Evolutionary conservation across 2,797 vertebrate species (phyloP).

Genomic region (Rhinella marina): DNA sequence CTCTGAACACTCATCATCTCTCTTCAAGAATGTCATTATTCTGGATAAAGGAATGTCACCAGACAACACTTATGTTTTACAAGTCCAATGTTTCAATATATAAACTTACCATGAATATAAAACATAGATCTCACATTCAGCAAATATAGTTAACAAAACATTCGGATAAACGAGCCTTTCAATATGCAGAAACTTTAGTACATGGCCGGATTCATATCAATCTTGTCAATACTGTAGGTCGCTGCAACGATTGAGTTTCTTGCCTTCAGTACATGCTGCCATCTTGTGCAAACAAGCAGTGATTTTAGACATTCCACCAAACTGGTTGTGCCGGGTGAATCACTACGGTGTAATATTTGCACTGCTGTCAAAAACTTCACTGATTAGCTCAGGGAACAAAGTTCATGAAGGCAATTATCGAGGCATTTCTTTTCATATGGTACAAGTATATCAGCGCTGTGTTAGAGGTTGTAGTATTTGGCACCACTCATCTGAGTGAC

Average conservation of each 20-base stretch:
- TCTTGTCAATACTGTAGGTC: not conserved
- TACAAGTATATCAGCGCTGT: not conserved
- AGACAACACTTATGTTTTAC: not conserved
- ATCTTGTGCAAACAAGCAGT: constrained; percentile 51
- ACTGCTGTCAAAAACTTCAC: constrained; percentile 9
- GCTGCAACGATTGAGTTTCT: not conserved
- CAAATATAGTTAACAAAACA: not conserved
- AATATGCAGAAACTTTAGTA: not conserved
- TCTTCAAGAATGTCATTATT: not conserved
- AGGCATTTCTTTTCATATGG: not conserved
- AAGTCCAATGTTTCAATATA: not conserved
- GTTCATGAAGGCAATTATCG: constrained; percentile 37
- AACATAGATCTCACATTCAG: not conserved
- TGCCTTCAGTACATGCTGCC: constrained; percentile 45
- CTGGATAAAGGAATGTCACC: not conserved
- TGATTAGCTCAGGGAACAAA: constrained; percentile 36
- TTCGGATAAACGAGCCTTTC: not conserved
- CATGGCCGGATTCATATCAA: not conserved
- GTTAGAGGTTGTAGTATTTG: not conserved
- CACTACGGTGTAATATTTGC: constrained; percentile 40
- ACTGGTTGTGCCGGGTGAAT: constrained; percentile 49
- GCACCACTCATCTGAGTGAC: not conserved
- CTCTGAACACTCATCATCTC: too few relatives aligned
- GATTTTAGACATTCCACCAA: constrained; percentile 55
- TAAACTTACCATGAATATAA: not conserved